Conservation (phyloP, 2,888 invertebrate species). For the Pseudococcus viburni region DNA sequence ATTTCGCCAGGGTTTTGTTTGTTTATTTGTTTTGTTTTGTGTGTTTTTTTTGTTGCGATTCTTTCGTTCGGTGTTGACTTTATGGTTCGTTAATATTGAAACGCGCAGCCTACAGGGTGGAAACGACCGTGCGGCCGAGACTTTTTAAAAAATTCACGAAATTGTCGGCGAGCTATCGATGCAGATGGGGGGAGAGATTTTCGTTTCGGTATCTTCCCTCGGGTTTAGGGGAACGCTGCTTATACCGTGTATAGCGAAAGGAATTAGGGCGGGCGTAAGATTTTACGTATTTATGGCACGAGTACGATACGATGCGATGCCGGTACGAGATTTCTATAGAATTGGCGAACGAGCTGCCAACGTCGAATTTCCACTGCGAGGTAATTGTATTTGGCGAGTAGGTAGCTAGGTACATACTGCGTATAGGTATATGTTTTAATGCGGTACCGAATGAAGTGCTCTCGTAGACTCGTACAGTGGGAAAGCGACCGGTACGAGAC, state of each 20-base stretch:
- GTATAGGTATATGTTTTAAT: background rate
- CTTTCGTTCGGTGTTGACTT: background rate
- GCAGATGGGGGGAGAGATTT: background rate
- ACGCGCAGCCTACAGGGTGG: background rate
- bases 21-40: background rate
- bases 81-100: constrained; percentile 18
- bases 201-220: background rate
- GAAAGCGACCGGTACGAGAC: background rate
- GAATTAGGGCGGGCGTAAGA: background rate
- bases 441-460: background rate
- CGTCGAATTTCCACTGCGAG: background rate
- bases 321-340: background rate
- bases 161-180: background rate
- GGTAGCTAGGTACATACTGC: no score
- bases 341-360: background rate
- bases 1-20: background rate
- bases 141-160: background rate
- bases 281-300: constrained; percentile 15
- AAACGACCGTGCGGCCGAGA: background rate
- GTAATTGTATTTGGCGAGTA: constrained; percentile 15
- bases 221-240: background rate
- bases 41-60: background rate
- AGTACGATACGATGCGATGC: background rate
- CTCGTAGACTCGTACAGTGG: background rate
- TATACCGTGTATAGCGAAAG: no score